phyloP scores from a whole-genome alignment of 2,113 vertebrate genomes.

The Onychostoma macrolepis region DNA sequence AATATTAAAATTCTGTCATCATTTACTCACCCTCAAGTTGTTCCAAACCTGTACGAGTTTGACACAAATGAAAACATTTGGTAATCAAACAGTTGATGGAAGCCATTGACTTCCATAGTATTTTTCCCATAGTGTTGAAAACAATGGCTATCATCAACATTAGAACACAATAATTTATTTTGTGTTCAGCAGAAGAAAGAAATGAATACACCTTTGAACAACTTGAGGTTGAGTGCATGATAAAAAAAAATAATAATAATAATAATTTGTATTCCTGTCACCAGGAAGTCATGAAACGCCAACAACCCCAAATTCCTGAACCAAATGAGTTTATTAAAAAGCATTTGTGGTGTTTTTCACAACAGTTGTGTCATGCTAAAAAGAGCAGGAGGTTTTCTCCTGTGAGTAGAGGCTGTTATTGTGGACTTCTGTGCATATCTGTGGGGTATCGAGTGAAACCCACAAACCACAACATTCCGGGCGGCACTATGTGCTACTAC shows the following conservation, averaged over 20 bases:
- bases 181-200: background rate
- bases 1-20: background rate
- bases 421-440: conserved; percentile 10
- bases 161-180: background rate
- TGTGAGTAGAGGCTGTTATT: background rate
- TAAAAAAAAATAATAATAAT: too few species aligned
- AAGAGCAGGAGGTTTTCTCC: background rate
- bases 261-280: background rate
- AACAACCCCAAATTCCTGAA: background rate
- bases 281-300: background rate
- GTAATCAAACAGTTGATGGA: background rate
- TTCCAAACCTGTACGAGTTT: background rate
- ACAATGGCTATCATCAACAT: background rate
- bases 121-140: background rate
- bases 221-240: too few species aligned
- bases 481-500: background rate
- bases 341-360: background rate
- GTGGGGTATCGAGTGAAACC: conserved; percentile 18
- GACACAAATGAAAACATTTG: background rate
- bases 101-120: background rate
- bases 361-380: background rate
- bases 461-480: conserved; percentile 12
- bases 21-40: background rate
- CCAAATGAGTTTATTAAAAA: background rate
- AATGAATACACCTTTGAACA: background rate